Conservation (phyloP, 2,888 invertebrate genomes). For the Pegoplata infirma region DNA sequence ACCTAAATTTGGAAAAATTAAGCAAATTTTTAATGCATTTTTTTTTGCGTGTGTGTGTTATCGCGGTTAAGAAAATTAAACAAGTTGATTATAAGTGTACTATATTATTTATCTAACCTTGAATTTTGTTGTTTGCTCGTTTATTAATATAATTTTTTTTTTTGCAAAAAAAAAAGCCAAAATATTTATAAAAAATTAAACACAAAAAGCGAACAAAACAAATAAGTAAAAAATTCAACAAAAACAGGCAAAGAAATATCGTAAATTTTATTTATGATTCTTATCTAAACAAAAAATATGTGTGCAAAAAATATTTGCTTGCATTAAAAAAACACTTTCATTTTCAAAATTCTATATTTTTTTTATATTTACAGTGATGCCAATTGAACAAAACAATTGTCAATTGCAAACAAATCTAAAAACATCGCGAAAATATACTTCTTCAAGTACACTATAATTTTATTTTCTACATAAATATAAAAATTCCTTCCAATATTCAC, state of each 20-base stretch:
- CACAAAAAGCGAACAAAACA: slow-evolving; percentile 17
- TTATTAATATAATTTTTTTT: slow-evolving; percentile 17
- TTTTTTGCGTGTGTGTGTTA: slow-evolving; percentile 27
- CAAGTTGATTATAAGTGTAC: slow-evolving; percentile 19
- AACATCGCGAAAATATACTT: too few species aligned
- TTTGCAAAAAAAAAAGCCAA: slow-evolving; percentile 12
- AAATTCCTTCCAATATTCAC: too few species aligned
- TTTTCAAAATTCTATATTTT: background rate
- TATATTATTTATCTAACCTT: slow-evolving; percentile 57
- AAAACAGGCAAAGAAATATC: background rate
- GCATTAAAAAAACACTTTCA: slow-evolving; percentile 19
- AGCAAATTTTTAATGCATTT: slow-evolving; percentile 24
- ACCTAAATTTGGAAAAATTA: too few species aligned
- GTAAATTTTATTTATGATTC: background rate
- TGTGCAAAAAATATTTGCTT: slow-evolving; percentile 9
- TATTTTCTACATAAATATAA: too few species aligned
- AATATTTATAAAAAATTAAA: slow-evolving; percentile 1
- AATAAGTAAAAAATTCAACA: background rate
- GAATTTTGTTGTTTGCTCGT: slow-evolving; percentile 45
- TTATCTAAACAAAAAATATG: slow-evolving; percentile 12
- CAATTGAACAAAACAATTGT: too few species aligned
- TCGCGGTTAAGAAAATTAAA: slow-evolving; percentile 23
- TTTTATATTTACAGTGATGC: background rate
- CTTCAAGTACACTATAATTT: too few species aligned
- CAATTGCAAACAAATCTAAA: too few species aligned